These are phyloP conservation scores for Ahaetulla prasina DNA, from an alignment of 2,113 vertebrate genomes.

Conservation along the genomic window DNA sequence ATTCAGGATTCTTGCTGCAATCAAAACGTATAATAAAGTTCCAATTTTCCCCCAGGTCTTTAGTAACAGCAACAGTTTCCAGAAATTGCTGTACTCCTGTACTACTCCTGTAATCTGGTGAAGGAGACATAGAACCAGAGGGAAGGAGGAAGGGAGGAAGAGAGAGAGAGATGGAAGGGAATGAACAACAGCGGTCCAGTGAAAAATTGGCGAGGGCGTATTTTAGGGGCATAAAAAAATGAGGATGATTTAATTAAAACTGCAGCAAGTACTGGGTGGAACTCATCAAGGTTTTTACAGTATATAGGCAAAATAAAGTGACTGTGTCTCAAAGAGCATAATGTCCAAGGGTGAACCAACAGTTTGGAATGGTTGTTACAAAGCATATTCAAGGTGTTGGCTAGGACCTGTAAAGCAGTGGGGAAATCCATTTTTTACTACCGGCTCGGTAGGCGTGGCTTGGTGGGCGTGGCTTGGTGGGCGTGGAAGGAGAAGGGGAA, in stretches of 20 bases:
- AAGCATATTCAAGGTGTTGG: not conserved
- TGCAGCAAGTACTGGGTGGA: not conserved
- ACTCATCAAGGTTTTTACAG: not conserved
- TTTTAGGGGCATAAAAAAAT: not conserved
- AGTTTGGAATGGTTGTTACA: not conserved
- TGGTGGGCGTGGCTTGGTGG: too few species aligned
- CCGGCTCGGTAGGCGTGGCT: too few species aligned
- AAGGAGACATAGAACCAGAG: not conserved
- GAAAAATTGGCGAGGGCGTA: not conserved
- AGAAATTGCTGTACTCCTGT: not conserved
- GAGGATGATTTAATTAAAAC: not conserved
- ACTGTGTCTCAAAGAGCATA: not conserved
- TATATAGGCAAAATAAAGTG: not conserved
- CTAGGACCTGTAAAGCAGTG: not conserved
- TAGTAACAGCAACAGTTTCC: not conserved
- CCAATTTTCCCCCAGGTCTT: not conserved
- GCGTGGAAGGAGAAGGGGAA: too few species aligned
- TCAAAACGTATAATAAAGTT: not conserved
- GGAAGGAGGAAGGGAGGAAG: not conserved
- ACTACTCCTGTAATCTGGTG: not conserved
- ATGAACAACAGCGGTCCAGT: not conserved
- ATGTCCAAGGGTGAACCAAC: not conserved
- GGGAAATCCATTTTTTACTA: too few species aligned
- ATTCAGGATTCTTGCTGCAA: not conserved
- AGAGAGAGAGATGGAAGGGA: not conserved